Conservation (phyloP, 2,888 invertebrate species). For the Buathra laborator region DNA sequence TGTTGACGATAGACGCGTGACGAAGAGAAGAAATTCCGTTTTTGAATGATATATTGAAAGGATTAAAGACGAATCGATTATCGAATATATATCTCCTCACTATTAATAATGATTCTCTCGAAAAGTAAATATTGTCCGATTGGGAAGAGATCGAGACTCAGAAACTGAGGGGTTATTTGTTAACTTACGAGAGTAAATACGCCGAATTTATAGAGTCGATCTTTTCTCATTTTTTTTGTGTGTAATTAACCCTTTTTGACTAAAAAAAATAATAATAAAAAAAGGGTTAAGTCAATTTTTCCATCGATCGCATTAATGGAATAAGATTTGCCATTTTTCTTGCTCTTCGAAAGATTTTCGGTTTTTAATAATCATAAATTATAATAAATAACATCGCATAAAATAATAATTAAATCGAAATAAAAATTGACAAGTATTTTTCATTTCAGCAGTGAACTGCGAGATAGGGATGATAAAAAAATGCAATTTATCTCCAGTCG, state of each 20-base stretch:
- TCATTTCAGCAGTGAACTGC: too few relatives aligned
- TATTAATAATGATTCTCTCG: not conserved
- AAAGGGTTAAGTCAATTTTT: not conserved
- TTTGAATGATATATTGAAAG: not conserved
- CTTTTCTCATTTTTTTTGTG: too few relatives aligned
- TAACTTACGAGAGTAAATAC: too few relatives aligned
- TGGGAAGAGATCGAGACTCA: not conserved
- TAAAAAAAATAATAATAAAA: not conserved
- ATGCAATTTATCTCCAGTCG: conserved; percentile 3
- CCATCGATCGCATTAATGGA: too few relatives aligned
- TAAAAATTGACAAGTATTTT: too few relatives aligned
- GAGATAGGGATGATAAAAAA: not conserved
- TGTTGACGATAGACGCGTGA: not conserved
- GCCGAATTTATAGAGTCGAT: too few relatives aligned
- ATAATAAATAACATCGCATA: not conserved
- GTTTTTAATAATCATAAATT: not conserved
- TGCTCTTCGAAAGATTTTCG: too few relatives aligned
- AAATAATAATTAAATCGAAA: too few relatives aligned
- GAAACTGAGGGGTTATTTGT: not conserved
- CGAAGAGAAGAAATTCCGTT: not conserved
- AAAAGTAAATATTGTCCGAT: conserved; percentile 3
- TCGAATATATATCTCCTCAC: not conserved
- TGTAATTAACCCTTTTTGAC: not conserved
- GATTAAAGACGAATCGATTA: not conserved
- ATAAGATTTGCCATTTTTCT: too few relatives aligned